Percentiles rank a stretch among this genome's conserved stretches.
Conservation (phyloP, 2,113 vertebrate species). For the Anseranas semipalmata region DNA sequence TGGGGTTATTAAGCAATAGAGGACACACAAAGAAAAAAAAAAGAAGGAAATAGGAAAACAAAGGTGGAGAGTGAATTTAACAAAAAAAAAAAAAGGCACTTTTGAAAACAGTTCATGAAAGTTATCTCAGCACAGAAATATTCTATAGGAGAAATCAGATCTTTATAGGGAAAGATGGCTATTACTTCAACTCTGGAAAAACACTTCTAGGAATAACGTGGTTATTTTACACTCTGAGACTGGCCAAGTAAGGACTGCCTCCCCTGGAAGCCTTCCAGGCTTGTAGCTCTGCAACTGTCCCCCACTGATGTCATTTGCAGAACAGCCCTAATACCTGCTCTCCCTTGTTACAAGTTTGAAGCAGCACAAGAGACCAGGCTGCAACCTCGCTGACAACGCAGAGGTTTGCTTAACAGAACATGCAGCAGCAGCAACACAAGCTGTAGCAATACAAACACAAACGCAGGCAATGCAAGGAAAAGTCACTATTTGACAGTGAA, state of each 20-base stretch:
- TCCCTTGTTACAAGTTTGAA: neutral
- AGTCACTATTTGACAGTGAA: neutral
- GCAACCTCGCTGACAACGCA: neutral
- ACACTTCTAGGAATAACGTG: slow-evolving; percentile 32
- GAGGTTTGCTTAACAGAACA: neutral
- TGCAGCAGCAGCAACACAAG: neutral
- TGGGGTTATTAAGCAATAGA: neutral
- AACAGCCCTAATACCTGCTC: neutral
- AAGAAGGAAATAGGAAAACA: neutral
- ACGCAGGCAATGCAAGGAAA: neutral
- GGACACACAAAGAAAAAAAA: neutral
- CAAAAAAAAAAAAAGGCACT: neutral
- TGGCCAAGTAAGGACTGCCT: neutral
- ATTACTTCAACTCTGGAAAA: slow-evolving; percentile 57
- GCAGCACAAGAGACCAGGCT: neutral
- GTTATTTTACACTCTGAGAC: slow-evolving; percentile 2
- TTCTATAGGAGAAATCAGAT: slow-evolving; percentile 59
- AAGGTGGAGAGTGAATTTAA: neutral
- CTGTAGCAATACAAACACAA: neutral
- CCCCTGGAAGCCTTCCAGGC: slow-evolving; percentile 27
- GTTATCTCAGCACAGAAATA: slow-evolving; percentile 59
- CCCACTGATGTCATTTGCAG: slow-evolving; percentile 54
- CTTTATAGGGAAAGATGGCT: slow-evolving; percentile 50
- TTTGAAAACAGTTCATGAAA: slow-evolving; percentile 19
- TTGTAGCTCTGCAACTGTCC: slow-evolving; percentile 34